Conservation (phyloP, 2,113 vertebrate genomes). For the Larimichthys crocea region DNA sequence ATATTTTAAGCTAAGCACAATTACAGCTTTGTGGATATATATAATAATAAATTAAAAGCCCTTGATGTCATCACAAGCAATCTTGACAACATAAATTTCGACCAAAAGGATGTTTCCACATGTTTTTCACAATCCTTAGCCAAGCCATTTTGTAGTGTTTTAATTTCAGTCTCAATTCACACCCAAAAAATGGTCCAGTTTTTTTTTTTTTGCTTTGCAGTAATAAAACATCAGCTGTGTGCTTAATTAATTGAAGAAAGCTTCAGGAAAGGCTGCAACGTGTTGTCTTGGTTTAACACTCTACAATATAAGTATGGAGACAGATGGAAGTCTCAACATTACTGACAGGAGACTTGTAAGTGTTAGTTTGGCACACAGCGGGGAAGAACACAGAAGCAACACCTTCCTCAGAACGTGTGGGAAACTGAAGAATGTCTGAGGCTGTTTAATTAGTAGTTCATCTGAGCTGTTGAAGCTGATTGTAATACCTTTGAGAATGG, state of each 20-base stretch:
- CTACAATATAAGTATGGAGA: slow-evolving; percentile 31
- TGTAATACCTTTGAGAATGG: slow-evolving; percentile 32
- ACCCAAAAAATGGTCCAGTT: no score
- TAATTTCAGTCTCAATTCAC: neutral
- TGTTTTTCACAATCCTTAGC: neutral
- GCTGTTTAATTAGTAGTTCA: slow-evolving; percentile 69
- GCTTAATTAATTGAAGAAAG: slow-evolving; percentile 21
- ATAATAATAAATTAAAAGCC: no score
- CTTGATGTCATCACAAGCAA: neutral
- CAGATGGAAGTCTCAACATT: slow-evolving; percentile 74
- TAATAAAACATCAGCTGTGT: slow-evolving; percentile 9
- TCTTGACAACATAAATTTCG: neutral
- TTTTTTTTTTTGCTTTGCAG: neutral
- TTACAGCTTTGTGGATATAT: no score
- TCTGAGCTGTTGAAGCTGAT: slow-evolving; percentile 48
- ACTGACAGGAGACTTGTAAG: slow-evolving; percentile 68
- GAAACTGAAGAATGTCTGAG: slow-evolving; percentile 53
- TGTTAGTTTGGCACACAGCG: slow-evolving; percentile 61
- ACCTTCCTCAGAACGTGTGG: slow-evolving; percentile 66
- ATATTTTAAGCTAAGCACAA: neutral
- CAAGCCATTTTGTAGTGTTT: neutral
- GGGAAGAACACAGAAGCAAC: slow-evolving; percentile 64
- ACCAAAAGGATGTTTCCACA: neutral
- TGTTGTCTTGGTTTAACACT: slow-evolving; percentile 28
- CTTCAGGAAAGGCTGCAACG: slow-evolving; percentile 13